Conservation (phyloP, 1,140 invertebrate genomes). For the Copidosoma floridanum region DNA sequence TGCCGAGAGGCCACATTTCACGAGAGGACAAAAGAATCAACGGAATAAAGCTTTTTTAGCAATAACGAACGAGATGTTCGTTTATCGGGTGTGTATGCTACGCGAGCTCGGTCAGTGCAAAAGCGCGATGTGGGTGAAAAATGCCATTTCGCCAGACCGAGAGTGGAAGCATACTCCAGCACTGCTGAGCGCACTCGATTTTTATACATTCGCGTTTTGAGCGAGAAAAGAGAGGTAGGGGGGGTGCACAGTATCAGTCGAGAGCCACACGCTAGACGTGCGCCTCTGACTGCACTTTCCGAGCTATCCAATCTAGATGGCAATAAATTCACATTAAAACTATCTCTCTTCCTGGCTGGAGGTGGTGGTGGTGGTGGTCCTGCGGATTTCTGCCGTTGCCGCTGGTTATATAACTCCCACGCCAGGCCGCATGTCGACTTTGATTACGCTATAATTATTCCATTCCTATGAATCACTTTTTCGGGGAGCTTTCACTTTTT, state of each 20-base stretch:
- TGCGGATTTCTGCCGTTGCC: neutral
- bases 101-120: no score
- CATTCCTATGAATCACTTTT: neutral
- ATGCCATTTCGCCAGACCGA: neutral
- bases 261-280: conserved; percentile 19
- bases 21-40: conserved; percentile 8
- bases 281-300: conserved; percentile 51
- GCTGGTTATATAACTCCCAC: neutral
- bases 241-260: conserved; percentile 20
- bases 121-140: neutral
- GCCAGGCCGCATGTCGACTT: conserved; percentile 11
- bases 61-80: conserved; percentile 23
- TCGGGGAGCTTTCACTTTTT: no score
- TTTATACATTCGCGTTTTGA: conserved; percentile 21
- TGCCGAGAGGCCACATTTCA: conserved; percentile 2
- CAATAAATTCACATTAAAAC: conserved; percentile 58
- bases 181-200: neutral
- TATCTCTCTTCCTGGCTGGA: no score
- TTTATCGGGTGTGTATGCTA: conserved; percentile 1
- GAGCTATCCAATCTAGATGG: conserved; percentile 51
- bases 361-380: no score
- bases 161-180: conserved; percentile 20
- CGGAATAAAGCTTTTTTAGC: conserved; percentile 15
- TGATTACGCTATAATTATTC: conserved; percentile 24
- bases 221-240: no score